A percentile compares a stretch with the other conserved stretches of the same genome.
phyloP scores from a whole-genome alignment of 2,888 invertebrate genomes.

The Agrypnus murinus region DNA sequence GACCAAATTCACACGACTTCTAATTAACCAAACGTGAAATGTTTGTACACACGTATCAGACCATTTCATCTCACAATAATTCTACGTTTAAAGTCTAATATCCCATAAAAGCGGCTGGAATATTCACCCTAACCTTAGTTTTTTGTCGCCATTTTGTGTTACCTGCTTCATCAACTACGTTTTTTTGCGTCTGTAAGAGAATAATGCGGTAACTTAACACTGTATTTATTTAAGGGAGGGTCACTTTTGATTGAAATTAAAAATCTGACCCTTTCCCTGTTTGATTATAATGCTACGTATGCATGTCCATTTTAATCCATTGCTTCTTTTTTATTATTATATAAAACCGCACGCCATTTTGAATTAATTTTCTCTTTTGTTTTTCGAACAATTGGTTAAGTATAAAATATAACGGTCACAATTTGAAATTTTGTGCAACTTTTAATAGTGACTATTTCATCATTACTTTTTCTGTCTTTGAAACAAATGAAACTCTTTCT shows the following conservation, averaged over 20 bases:
- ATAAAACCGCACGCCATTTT: conserved; percentile 32
- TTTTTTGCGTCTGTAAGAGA: conserved; percentile 41
- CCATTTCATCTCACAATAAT: background rate
- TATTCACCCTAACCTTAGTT: conserved; percentile 41
- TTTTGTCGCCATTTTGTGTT: conserved; percentile 53
- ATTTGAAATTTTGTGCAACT: background rate
- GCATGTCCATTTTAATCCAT: conserved; percentile 35
- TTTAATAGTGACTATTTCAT: too few species aligned
- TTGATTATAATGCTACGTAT: conserved; percentile 18
- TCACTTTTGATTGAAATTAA: conserved; percentile 55
- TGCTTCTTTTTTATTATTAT: background rate
- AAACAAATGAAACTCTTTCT: background rate
- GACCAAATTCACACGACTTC: conserved; percentile 45
- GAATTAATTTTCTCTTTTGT: conserved; percentile 33
- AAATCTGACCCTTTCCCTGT: conserved; percentile 52
- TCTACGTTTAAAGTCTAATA: conserved; percentile 20
- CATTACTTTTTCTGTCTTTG: too few species aligned
- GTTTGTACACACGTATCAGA: background rate
- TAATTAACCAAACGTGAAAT: conserved; percentile 31
- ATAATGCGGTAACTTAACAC: conserved; percentile 55
- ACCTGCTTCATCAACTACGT: conserved; percentile 43
- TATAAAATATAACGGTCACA: conserved; percentile 20
- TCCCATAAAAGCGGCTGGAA: background rate
- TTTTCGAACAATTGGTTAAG: conserved; percentile 1
- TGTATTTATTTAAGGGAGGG: conserved; percentile 55